Evolutionary conservation across 2,113 vertebrate genomes (phyloP), one percentile per base, ranked within the genome.

Genomic region (Motacilla tschutschensis): DNA sequence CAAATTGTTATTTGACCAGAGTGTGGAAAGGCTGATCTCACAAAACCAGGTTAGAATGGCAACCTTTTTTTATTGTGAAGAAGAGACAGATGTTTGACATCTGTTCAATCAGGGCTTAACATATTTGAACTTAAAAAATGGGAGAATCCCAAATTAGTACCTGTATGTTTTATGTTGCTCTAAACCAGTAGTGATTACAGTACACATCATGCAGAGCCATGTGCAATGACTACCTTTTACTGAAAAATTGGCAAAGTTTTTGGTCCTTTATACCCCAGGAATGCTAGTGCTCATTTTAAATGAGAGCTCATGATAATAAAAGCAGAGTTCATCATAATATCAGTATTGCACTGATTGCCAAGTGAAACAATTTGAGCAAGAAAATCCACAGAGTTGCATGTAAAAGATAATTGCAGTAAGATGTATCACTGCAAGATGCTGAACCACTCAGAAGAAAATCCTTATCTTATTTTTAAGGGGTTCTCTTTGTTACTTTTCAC

Each of bases 61-160:
- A 77, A 40, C 69, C 38, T 66, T 91, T 17, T 73, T 85, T 85
- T 87, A 26, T 38, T 74, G 31, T 9, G 20, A 65, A 38, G 38
- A 67, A 62, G 66, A 69, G 51, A n/a, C 77, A 86, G 83, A 75
- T 89, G 71, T 88, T 84, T 79, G 60, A 66, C 77, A 81, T 72
- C 55, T 86, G 51, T 76, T 53, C 50, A 81, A 79, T 79, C 15
- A 57, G 33, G 33, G 31, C 47, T 83, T 85, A 83, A 31, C n/a
- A 44, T 62, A 65, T 72, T 63, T 62, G 33, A 81, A 72, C 51
- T 67, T 67, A 6, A 88, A 75, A 91, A 83, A 38, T 29, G 12
- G 31, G 60, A 74, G 46, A 73, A 72, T 17, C 29, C 16, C 12
- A 33, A 71, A 80, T 89, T 78, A 71, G 36, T 83, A 74, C 77